phyloP scores from a whole-genome alignment of 2,888 invertebrate genomes.

The Saturnia japonica region DNA sequence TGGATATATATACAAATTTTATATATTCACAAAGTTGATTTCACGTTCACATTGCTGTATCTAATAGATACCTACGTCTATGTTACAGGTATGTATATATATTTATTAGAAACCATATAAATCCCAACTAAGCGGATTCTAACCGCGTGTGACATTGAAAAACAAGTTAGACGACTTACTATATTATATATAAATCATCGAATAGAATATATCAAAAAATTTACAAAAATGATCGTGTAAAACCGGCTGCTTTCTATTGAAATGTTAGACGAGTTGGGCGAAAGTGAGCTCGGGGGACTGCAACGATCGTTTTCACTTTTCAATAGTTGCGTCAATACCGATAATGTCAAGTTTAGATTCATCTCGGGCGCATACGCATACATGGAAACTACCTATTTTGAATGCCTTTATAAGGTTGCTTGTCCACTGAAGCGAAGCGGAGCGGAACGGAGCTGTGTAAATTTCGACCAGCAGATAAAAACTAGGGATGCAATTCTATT shows the following conservation, averaged over 20 bases:
- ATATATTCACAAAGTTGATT: neutral
- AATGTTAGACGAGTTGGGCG: constrained; percentile 16
- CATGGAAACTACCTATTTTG: neutral
- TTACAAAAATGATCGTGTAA: constrained; percentile 11
- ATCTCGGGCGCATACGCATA: neutral
- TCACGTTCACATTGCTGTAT: too few species aligned
- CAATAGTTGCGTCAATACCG: constrained; percentile 7
- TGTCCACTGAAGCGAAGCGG: too few species aligned
- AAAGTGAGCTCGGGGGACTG: constrained; percentile 6
- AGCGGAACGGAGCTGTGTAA: too few species aligned
- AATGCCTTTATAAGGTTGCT: neutral
- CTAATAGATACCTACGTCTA: too few species aligned
- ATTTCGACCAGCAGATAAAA: too few species aligned
- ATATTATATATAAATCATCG: neutral
- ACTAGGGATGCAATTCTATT: too few species aligned
- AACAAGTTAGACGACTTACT: constrained; percentile 1
- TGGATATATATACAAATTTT: neutral
- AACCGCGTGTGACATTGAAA: constrained; percentile 13
- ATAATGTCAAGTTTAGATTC: constrained; percentile 1
- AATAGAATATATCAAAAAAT: constrained; percentile 18
- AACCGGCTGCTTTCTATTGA: constrained; percentile 22
- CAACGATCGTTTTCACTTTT: constrained; percentile 11
- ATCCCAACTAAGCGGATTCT: constrained; percentile 2
- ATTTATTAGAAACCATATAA: constrained; percentile 7
- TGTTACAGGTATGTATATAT: neutral